Evolutionary conservation across 1,140 invertebrate genomes (phyloP), one percentile per base, ranked within the genome.

Genomic region (Plutomurus gul): DNA sequence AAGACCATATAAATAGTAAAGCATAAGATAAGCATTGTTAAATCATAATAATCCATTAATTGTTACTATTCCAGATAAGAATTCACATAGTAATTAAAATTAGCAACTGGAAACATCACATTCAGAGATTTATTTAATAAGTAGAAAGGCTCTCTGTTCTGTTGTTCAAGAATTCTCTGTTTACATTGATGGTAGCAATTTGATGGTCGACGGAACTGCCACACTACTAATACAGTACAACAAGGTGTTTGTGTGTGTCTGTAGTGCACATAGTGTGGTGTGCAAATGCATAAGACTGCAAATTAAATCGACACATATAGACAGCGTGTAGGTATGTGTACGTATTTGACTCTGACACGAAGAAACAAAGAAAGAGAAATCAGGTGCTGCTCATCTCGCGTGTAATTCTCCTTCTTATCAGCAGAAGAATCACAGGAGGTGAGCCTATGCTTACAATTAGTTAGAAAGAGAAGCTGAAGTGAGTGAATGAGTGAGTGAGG

Each of bases 351-450:
- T 13, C 39, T 43, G 39, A 43, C 39, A n/a, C 27, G 30, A 65
- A 65, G 56, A 65, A 43, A 65, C 56, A 65, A 65, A 65, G 56
- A 65, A 65, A 65, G 56, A 65, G 56, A 65, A 65, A 65, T 65
- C 56, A 65, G 56, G 56, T 65, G 30, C n/a, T n/a, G n/a, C 56
- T 27, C 56, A 65, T 65, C 56, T 65, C 27, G 56, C 56, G 56
- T 65, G 56, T 65, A 65, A 65, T 65, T 65, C 27, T 27, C 56
- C 25, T 65, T 65, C 56, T 65, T 65, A 65, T 65, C 56, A 65
- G 8, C 10, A 56, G 22, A 7, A 56, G 22, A 65, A 27, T 33
- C 56, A 33, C 56, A 65, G 56, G 56, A 36, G 56, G 56, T 65
- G 27, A 33, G 56, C 56, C 36, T 51, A n/a, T n/a, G n/a, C n/a